Conservation (phyloP, 2,113 vertebrate species). For the Deroptyus accipitrinus region DNA sequence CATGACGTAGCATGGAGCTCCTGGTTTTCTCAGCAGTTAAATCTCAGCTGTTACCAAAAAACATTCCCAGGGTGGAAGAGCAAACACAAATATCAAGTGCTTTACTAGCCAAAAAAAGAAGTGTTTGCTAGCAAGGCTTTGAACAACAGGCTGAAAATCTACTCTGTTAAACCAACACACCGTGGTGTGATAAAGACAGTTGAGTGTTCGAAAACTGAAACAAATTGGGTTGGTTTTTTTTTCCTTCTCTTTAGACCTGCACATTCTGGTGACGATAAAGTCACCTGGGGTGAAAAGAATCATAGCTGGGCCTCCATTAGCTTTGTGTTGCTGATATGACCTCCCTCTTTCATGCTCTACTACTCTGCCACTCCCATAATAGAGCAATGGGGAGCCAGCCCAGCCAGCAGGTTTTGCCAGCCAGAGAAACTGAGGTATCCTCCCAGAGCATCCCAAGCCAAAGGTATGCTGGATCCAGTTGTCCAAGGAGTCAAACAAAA, state of each 20-base stretch:
- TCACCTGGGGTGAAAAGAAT: background rate
- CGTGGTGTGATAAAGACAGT: background rate
- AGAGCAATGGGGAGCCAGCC: background rate
- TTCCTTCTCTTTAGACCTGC: background rate
- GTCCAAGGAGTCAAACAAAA: background rate
- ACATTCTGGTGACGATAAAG: background rate
- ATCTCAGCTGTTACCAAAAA: background rate
- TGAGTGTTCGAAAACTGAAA: background rate
- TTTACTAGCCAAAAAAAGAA: background rate
- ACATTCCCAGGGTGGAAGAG: background rate
- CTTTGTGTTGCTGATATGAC: background rate
- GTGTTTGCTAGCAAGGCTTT: background rate
- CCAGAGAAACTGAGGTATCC: background rate
- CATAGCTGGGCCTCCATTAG: background rate
- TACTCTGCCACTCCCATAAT: background rate
- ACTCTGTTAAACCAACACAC: background rate
- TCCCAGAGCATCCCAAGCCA: accelerated
- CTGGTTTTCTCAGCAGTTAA: background rate
- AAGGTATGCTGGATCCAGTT: background rate
- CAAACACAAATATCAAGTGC: background rate
- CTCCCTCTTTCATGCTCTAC: background rate
- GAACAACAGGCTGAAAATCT: background rate
- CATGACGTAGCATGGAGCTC: background rate
- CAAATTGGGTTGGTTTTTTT: accelerated
- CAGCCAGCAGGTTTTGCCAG: background rate